A percentile compares a stretch with the other conserved stretches of the same genome.
phyloP scores from a whole-genome alignment of 1,140 invertebrate species.

The Atta texana region DNA sequence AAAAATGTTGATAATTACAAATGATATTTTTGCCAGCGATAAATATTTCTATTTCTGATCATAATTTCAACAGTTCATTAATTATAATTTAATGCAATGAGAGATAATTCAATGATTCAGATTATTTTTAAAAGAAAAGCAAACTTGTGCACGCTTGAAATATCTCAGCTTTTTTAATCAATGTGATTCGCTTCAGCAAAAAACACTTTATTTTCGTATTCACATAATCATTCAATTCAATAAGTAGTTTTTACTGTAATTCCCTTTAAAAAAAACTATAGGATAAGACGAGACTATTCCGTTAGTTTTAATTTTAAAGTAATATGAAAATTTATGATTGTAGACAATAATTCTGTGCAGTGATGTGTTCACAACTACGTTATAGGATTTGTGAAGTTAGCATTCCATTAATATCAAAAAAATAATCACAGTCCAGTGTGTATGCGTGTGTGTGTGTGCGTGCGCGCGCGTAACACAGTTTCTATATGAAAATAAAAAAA shows the following conservation, averaged over 20 bases:
- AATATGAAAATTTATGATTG: too few relatives aligned
- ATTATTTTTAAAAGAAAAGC: background rate
- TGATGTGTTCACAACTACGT: too few relatives aligned
- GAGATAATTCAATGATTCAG: background rate
- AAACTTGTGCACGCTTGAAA: background rate
- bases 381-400: too few relatives aligned
- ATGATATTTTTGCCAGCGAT: background rate
- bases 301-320: too few relatives aligned
- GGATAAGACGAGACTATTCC: too few relatives aligned
- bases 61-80: background rate
- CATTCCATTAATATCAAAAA: too few relatives aligned
- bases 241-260: constrained; percentile 1
- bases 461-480: too few relatives aligned
- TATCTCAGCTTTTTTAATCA: background rate
- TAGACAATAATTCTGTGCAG: too few relatives aligned
- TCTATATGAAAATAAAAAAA: too few relatives aligned
- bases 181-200: background rate
- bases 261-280: background rate
- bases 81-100: constrained; percentile 12
- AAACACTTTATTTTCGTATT: background rate
- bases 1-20: background rate
- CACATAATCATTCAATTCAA: background rate
- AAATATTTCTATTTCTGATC: background rate
- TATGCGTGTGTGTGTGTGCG: too few relatives aligned
- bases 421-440: too few relatives aligned